phyloP scores from a whole-genome alignment of 2,888 invertebrate genomes.

The Agonopterix subpropinquella region DNA sequence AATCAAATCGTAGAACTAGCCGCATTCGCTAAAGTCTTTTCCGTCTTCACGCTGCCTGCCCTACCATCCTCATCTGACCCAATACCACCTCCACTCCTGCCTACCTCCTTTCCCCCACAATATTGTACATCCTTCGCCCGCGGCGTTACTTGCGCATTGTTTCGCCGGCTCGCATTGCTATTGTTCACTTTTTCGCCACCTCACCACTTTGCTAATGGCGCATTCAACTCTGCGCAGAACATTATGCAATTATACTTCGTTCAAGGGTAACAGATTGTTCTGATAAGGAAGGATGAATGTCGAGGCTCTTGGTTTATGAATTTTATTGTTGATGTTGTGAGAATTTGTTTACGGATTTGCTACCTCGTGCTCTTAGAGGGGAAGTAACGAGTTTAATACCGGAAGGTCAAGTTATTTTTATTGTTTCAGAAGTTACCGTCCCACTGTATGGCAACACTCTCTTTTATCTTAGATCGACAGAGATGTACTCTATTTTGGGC shows the following conservation, averaged over 20 bases:
- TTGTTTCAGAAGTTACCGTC: no score
- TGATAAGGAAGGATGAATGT: neutral
- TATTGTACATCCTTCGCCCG: constrained; percentile 1
- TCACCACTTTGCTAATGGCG: constrained; percentile 4
- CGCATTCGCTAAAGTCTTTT: no score
- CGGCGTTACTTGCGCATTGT: constrained; percentile 3
- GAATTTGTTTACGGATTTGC: no score
- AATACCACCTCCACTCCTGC: neutral
- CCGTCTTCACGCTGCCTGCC: no score
- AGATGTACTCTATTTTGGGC: no score
- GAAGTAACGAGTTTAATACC: neutral
- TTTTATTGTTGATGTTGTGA: neutral
- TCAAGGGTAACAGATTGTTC: constrained; percentile 5
- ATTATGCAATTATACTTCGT: constrained; percentile 3
- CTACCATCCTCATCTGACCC: no score
- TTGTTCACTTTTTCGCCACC: constrained; percentile 3
- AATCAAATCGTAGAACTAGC: no score
- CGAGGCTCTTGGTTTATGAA: neutral
- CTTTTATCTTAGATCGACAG: no score
- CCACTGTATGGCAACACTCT: no score
- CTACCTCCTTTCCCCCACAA: neutral
- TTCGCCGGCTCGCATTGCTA: neutral
- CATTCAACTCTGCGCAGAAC: constrained; percentile 3
- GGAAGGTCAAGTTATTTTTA: no score
- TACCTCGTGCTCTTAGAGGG: neutral